Conservation (phyloP, 2,888 invertebrate genomes). For the Chalcosyrphus nemorum region DNA sequence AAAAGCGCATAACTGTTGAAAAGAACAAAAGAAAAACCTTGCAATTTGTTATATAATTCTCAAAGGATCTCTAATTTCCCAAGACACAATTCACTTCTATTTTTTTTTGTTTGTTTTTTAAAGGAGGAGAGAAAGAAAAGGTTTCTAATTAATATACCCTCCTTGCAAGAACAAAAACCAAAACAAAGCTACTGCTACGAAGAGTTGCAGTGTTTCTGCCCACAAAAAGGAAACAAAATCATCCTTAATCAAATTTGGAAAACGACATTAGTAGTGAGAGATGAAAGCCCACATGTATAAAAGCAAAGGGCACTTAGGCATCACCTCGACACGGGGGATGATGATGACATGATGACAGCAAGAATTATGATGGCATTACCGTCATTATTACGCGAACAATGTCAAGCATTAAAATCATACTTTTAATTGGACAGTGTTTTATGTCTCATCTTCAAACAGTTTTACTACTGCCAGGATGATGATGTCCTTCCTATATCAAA, state of each 20-base stretch:
- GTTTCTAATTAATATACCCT: not conserved
- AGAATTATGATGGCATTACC: slow-evolving; percentile 25
- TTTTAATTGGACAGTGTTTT: slow-evolving; percentile 38
- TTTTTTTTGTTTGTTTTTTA: not conserved
- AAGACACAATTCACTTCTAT: not conserved
- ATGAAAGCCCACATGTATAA: slow-evolving; percentile 45
- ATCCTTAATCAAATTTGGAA: slow-evolving; percentile 55
- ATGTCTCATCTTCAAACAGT: slow-evolving; percentile 35
- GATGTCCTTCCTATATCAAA: not conserved
- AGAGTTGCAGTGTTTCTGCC: not conserved
- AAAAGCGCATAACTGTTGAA: not conserved
- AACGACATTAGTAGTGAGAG: slow-evolving; percentile 42
- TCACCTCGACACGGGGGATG: slow-evolving; percentile 14
- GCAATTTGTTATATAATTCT: not conserved
- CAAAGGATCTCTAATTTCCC: not conserved
- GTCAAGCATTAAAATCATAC: slow-evolving; percentile 16
- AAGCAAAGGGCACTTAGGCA: not conserved
- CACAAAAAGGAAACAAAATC: slow-evolving; percentile 29
- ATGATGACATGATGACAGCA: not conserved
- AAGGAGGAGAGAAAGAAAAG: not conserved
- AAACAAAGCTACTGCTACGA: not conserved
- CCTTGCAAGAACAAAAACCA: not conserved
- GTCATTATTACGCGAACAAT: slow-evolving; percentile 1
- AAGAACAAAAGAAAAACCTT: not conserved
- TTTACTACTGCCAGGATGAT: slow-evolving; percentile 6